Evolutionary conservation across 2,888 invertebrate species (phyloP).

Genomic region (Ophion ventricosus): DNA sequence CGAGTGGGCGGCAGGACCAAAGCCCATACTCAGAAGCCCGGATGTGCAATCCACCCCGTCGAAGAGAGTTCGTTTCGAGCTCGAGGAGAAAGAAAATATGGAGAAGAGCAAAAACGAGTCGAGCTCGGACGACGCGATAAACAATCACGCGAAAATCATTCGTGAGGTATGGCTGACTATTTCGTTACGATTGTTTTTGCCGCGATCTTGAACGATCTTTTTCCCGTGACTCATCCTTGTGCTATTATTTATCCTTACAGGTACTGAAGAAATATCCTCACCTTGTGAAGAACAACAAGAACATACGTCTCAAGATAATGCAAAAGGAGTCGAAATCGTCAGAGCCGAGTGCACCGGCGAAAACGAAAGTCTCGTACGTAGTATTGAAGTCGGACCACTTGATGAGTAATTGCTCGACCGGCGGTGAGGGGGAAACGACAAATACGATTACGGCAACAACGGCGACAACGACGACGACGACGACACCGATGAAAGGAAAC

Average conservation of each 20-base stretch:
- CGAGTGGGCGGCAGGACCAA: conserved; percentile 79
- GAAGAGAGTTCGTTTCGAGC: conserved; percentile 85
- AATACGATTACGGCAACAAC: too few relatives aligned
- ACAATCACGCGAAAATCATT: conserved; percentile 93
- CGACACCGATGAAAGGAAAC: conserved; percentile 66
- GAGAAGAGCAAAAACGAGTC: conserved; percentile 77
- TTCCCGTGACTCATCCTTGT: not conserved
- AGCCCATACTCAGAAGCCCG: conserved; percentile 79
- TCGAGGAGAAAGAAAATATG: conserved; percentile 87
- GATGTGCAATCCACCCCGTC: conserved; percentile 77
- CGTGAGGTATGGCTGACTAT: conserved; percentile 89
- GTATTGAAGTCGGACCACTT: conserved; percentile 83
- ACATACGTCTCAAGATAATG: conserved; percentile 93
- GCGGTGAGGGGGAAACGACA: not conserved
- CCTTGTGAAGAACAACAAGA: conserved; percentile 93
- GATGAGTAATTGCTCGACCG: conserved; percentile 73
- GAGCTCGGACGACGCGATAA: conserved; percentile 77
- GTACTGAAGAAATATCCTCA: conserved; percentile 93
- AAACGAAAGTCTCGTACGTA: conserved; percentile 84
- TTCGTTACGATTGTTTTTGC: too few relatives aligned
- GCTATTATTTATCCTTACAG: not conserved
- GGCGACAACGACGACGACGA: conserved; percentile 28
- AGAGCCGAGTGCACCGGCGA: conserved; percentile 75
- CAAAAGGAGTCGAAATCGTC: conserved; percentile 84
- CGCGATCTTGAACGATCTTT: not conserved